Conservation (phyloP, 2,113 vertebrate genomes). For the Anseranas semipalmata region DNA sequence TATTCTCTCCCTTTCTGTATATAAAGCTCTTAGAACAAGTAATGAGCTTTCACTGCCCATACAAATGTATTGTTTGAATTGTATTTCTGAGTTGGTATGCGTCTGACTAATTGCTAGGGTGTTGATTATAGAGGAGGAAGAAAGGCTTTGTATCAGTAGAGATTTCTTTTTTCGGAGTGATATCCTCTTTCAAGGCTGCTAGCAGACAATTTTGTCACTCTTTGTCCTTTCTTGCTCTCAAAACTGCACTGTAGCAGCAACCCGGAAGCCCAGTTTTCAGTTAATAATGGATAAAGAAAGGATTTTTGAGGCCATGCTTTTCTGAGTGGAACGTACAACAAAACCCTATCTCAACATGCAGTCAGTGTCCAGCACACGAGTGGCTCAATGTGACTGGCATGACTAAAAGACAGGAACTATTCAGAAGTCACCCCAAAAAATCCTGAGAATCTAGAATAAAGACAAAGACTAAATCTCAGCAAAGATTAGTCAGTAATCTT, state of each 20-base stretch:
- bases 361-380: not conserved
- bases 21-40: not conserved
- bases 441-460: not conserved
- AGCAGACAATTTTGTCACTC: not conserved
- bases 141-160: not conserved
- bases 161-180: not conserved
- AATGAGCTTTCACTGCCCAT: not conserved
- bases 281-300: not conserved
- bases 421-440: not conserved
- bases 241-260: not conserved
- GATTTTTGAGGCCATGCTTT: not conserved
- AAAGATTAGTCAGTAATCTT: not conserved
- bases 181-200: not conserved
- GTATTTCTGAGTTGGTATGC: not conserved
- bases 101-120: not conserved
- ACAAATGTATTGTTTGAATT: not conserved
- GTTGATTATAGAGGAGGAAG: not conserved
- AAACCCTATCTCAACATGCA: not conserved
- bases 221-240: not conserved
- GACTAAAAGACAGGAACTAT: not conserved
- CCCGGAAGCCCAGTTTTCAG: not conserved
- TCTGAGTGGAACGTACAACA: not conserved
- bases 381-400: accelerated
- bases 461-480: not conserved
- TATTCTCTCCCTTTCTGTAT: not conserved